phyloP scores from a whole-genome alignment of 2,113 vertebrate genomes.

The Actenoides hombroni region DNA sequence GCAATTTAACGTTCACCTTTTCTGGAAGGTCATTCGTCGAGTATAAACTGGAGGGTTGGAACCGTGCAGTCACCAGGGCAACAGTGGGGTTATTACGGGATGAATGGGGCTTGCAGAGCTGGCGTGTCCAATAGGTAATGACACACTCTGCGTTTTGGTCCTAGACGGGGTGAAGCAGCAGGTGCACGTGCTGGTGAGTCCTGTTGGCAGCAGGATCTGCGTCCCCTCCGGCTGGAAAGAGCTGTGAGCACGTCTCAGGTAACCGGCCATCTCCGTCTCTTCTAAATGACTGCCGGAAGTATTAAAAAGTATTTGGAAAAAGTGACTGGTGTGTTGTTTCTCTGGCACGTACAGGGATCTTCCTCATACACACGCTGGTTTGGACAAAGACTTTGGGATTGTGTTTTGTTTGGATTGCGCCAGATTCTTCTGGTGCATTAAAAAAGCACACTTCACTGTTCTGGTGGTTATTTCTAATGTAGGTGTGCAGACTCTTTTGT shows the following conservation, averaged over 20 bases:
- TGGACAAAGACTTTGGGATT: background rate
- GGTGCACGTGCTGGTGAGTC: background rate
- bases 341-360: background rate
- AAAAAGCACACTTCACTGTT: background rate
- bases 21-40: background rate
- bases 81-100: fast-evolving
- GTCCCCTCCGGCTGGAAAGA: background rate
- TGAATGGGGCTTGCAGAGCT: background rate
- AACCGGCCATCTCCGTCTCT: background rate
- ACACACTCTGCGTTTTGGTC: fast-evolving
- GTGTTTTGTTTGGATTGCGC: background rate
- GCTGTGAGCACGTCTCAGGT: fast-evolving
- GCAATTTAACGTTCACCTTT: no score
- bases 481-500: background rate
- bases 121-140: fast-evolving
- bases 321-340: background rate
- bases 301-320: background rate
- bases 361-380: fast-evolving
- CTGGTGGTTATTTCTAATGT: background rate
- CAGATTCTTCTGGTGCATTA: background rate
- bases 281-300: background rate
- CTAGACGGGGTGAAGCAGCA: background rate
- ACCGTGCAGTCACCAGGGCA: background rate
- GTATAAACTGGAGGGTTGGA: background rate
- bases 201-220: background rate